Percentiles rank a stretch among this genome's conserved stretches.
These are phyloP conservation scores for Spatulosminthurus flaviceps DNA, from an alignment of 2,888 invertebrate species.

Conservation along the genomic window DNA sequence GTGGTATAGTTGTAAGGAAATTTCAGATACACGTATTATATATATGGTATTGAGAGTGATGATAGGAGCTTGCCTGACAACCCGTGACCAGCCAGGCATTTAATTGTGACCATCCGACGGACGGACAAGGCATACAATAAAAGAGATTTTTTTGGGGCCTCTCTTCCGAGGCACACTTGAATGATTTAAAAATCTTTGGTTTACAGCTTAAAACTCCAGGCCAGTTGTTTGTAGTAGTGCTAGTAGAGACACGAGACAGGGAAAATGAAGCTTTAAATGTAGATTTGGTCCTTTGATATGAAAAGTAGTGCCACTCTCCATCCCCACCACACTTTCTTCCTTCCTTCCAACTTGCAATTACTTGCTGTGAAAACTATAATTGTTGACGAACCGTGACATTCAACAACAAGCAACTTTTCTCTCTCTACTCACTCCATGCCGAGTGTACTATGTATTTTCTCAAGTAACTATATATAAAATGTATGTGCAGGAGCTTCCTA, in stretches of 20 bases:
- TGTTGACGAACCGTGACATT: slow-evolving; percentile 10
- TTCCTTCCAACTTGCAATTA: slow-evolving; percentile 18
- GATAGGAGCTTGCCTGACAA: slow-evolving; percentile 23
- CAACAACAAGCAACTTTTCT: slow-evolving; percentile 2
- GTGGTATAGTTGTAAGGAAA: too few species aligned
- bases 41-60: not conserved
- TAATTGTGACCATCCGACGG: slow-evolving; percentile 43
- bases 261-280: not conserved
- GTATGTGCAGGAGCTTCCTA: too few species aligned
- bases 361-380: slow-evolving; percentile 12
- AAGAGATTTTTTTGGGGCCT: not conserved
- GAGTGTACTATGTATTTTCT: not conserved
- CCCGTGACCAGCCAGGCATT: slow-evolving; percentile 35
- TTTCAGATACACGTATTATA: too few species aligned
- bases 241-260: not conserved
- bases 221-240: not conserved
- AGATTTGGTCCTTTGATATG: slow-evolving; percentile 26
- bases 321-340: slow-evolving; percentile 12
- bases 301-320: slow-evolving; percentile 18
- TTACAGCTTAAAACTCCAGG: not conserved
- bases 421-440: too few species aligned
- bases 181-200: slow-evolving; percentile 18
- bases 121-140: slow-evolving; percentile 32
- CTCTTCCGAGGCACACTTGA: not conserved
- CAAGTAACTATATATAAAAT: too few species aligned